Evolutionary conservation across 1,140 invertebrate genomes (phyloP), one percentile per base, ranked within the genome.

Genomic region (Drosophila paulistorum): DNA sequence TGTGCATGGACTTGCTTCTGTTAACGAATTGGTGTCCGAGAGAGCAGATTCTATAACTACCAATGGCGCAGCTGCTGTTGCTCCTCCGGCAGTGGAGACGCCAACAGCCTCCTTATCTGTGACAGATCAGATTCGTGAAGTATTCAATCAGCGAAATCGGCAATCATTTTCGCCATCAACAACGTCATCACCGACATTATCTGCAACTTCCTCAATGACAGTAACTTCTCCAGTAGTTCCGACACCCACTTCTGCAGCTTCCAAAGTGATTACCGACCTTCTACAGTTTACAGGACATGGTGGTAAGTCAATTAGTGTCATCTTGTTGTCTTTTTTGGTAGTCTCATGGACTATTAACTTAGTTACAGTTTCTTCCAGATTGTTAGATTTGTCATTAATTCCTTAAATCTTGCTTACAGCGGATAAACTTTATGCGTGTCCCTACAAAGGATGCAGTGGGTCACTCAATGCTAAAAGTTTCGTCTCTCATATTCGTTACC

Each of bases 401-500:
- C 9, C 9, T 14, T 23, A 1, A 9, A 37, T 37, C 10, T 0
- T 23, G 20, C 17, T 1, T 9, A 35, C 63, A 87, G 83, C 70
- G 3, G 67, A 60, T 13, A 62, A 26, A 11, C 65, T 87, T 1
- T 87, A 35, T 17, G 73, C 62, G 7, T 87, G 83, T 10, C 83
- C 83, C 1, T 55, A 54, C 1, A 83, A 64, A 33, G 45, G 51
- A 0, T 87, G 83, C 68, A 65, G 42, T 13, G 76, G 39, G 1
- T 39, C 45, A 4, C 63, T 87, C 20, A 39, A 48, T 0, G 70
- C 62, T 3, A 68, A 74, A 0, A 42, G 45, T 7, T 89, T 89
- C 4, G 68, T 67, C 1, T 80, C 59, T 39, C 83, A 87, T 33
- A 23, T 87, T 20, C 62, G 54, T 7, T 89, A 59, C 33, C 83